phyloP scores from a whole-genome alignment of 2,888 invertebrate species.

The Exephanes ischioxanthus region DNA sequence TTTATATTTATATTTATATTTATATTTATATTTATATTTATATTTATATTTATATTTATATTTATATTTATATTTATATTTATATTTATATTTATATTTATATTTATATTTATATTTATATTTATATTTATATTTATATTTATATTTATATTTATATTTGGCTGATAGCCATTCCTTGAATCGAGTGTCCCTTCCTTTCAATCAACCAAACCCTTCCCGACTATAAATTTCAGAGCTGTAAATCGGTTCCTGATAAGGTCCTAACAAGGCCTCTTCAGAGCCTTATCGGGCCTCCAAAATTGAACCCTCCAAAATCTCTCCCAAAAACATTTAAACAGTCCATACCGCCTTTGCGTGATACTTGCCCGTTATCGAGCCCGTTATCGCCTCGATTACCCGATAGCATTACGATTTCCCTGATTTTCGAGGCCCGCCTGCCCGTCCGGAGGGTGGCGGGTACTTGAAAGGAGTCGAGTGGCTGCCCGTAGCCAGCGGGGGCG shows the following conservation, averaged over 20 bases:
- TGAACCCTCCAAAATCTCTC: background rate
- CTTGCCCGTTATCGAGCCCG: background rate
- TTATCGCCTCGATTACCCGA: constrained; percentile 35
- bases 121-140: too few relatives aligned
- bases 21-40: too few relatives aligned
- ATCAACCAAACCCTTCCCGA: background rate
- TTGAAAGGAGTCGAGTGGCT: constrained; percentile 76
- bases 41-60: too few relatives aligned
- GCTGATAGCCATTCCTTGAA: background rate
- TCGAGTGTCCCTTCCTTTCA: background rate
- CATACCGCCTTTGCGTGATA: background rate
- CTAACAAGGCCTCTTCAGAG: background rate
- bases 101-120: too few relatives aligned
- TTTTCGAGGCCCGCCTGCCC: constrained; percentile 60
- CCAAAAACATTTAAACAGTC: background rate
- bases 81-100: too few relatives aligned
- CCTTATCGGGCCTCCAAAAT: background rate
- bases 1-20: too few relatives aligned
- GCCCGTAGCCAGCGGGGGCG: constrained; percentile 68
- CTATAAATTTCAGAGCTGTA: background rate
- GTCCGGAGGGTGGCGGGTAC: constrained; percentile 75
- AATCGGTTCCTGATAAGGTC: background rate
- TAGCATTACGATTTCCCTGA: constrained; percentile 78
- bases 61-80: too few relatives aligned
- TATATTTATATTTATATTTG: too few relatives aligned